These are phyloP conservation scores for Monochamus alternatus DNA, from an alignment of 2,888 invertebrate species.

Conservation along the genomic window DNA sequence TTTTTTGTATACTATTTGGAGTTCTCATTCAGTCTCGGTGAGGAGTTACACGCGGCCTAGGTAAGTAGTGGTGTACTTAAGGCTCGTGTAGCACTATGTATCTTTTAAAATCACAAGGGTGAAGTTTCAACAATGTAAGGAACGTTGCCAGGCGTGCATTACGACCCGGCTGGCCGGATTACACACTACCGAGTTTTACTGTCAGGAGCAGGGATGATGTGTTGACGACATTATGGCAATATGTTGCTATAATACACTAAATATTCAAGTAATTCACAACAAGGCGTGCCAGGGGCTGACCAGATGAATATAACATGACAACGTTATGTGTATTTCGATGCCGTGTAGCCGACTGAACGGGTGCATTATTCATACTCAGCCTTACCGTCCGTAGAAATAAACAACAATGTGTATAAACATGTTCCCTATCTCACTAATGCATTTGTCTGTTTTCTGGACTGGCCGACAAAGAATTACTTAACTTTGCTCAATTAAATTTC, in stretches of 20 bases:
- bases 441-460: background rate
- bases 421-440: constrained; percentile 20
- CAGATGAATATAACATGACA: constrained; percentile 47
- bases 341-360: constrained; percentile 13
- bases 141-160: constrained; percentile 46
- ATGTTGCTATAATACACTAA: constrained; percentile 54
- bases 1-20: no score
- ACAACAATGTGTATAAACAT: constrained; percentile 34
- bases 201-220: constrained; percentile 59
- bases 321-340: constrained; percentile 30
- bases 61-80: constrained; percentile 4
- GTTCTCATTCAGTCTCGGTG: background rate
- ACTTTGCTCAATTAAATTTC: no score
- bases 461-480: background rate
- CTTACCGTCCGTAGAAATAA: constrained; percentile 25
- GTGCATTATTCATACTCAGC: constrained; percentile 34
- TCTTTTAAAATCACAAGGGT: constrained; percentile 39
- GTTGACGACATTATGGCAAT: constrained; percentile 59
- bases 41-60: background rate
- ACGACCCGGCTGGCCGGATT: constrained; percentile 52
- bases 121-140: constrained; percentile 38
- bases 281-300: constrained; percentile 37
- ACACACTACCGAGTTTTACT: constrained; percentile 52
- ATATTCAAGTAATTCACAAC: constrained; percentile 58
- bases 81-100: constrained; percentile 32